phyloP scores from a whole-genome alignment of 2,888 invertebrate genomes.

The Diploptera punctata region DNA sequence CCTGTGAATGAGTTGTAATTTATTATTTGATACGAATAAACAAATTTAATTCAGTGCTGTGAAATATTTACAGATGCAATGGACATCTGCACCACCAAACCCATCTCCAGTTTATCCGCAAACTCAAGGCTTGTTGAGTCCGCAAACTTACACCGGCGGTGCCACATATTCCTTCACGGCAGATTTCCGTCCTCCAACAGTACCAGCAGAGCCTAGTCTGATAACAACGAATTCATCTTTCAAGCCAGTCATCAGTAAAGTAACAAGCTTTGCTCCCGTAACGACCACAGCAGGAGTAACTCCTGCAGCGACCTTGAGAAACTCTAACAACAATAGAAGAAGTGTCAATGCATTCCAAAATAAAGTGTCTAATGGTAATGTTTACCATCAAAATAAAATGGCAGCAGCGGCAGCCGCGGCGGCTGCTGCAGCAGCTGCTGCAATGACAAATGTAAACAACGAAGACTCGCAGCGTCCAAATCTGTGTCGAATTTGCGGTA shows the following conservation, averaged over 20 bases:
- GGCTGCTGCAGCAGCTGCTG: constrained; percentile 12
- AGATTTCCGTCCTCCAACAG: constrained; percentile 71
- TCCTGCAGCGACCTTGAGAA: neutral
- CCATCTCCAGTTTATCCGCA: constrained; percentile 68
- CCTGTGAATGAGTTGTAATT: too few relatives aligned
- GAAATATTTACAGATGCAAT: constrained; percentile 66
- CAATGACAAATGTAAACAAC: neutral
- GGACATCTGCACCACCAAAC: constrained; percentile 58
- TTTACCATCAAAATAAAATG: constrained; percentile 21
- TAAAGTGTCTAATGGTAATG: constrained; percentile 58
- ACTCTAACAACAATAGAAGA: neutral
- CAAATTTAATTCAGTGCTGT: too few relatives aligned
- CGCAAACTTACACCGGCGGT: constrained; percentile 65
- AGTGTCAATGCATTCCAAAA: constrained; percentile 45
- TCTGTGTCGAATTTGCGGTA: constrained; percentile 93
- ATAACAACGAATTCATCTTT: constrained; percentile 55
- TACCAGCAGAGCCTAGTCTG: constrained; percentile 31
- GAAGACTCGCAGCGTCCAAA: constrained; percentile 68
- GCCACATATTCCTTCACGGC: constrained; percentile 86
- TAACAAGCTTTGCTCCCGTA: constrained; percentile 40
- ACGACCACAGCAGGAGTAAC: neutral
- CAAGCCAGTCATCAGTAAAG: constrained; percentile 62
- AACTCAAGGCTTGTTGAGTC: constrained; percentile 67
- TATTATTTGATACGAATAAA: too few relatives aligned
- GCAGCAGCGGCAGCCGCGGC: constrained; percentile 21